Evolutionary conservation across 2,797 vertebrate genomes (phyloP).

Genomic region (Notolabrus celidotus): DNA sequence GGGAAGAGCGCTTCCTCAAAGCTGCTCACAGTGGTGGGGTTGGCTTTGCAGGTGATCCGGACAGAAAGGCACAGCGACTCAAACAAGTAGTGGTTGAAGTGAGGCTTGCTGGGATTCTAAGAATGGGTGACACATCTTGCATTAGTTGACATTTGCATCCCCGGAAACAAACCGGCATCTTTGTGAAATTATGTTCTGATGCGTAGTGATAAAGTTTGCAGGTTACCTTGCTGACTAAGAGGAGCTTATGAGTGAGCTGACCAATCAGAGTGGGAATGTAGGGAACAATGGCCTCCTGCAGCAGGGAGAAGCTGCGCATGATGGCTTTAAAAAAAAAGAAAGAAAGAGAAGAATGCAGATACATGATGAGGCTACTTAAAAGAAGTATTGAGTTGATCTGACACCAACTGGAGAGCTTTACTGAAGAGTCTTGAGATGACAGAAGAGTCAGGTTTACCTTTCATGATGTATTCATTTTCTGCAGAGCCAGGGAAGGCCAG

Average conservation of each 20-base stretch:
- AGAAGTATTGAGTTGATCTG: constrained; percentile 1
- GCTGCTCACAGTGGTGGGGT: constrained; percentile 90
- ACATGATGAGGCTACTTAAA: constrained; percentile 17
- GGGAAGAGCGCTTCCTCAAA: constrained; percentile 98
- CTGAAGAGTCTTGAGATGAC: too few species aligned
- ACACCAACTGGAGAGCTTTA: neutral
- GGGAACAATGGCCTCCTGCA: constrained; percentile 96
- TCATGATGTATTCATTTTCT: constrained; percentile 99
- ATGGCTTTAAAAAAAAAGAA: constrained; percentile 87
- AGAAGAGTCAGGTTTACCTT: constrained; percentile 82
- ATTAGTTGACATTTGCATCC: fast-evolving
- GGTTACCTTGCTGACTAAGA: constrained; percentile 97
- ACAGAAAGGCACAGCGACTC: constrained; percentile 97
- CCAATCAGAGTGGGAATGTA: constrained; percentile 96
- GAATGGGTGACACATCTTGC: constrained; percentile 35
- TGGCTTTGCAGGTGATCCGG: constrained; percentile 96
- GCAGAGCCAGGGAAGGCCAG: constrained; percentile 94
- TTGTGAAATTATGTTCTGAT: neutral
- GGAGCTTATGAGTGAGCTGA: constrained; percentile 96
- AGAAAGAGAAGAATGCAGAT: neutral
- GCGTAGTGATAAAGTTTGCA: neutral
- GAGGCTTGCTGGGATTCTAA: constrained; percentile 99
- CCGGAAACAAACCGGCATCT: neutral
- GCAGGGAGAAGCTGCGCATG: constrained; percentile 98
- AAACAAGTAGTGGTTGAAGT: constrained; percentile 99